Percentiles rank a stretch among this genome's conserved stretches.
Evolutionary conservation across 2,113 vertebrate genomes (phyloP).

Genomic region (Artemisiospiza belli): DNA sequence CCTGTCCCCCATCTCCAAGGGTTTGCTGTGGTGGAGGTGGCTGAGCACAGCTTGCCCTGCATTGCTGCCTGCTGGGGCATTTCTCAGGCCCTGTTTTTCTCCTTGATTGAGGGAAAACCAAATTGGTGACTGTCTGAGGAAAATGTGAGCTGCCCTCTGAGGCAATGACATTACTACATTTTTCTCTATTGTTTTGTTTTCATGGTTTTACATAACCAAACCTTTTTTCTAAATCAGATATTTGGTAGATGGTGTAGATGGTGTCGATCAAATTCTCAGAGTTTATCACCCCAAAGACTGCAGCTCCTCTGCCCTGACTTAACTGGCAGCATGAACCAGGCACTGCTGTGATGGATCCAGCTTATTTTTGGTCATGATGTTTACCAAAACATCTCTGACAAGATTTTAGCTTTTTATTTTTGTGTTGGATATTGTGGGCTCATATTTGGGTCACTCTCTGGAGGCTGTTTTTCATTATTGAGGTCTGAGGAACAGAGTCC

Average conservation of each 20-base stretch:
- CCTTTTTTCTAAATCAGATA: not conserved
- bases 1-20: fast-evolving
- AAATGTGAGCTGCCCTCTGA: not conserved
- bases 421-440: not conserved
- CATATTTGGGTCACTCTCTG: not conserved
- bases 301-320: not conserved
- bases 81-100: not conserved
- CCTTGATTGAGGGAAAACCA: not conserved
- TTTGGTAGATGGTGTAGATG: not conserved
- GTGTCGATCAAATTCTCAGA: not conserved
- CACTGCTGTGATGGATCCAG: not conserved
- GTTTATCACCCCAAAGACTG: not conserved
- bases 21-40: not conserved
- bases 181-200: not conserved
- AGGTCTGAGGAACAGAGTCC: not conserved
- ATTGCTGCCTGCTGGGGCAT: not conserved
- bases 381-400: not conserved
- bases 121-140: not conserved
- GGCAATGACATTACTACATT: not conserved
- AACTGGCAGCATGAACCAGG: not conserved
- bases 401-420: not conserved
- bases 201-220: not conserved
- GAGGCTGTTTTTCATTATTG: not conserved
- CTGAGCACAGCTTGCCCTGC: not conserved
- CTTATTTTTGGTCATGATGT: not conserved